Evolutionary conservation across 1,140 invertebrate species (phyloP), one percentile per base, ranked within the genome.

Genomic region (Hirudo medicinalis): DNA sequence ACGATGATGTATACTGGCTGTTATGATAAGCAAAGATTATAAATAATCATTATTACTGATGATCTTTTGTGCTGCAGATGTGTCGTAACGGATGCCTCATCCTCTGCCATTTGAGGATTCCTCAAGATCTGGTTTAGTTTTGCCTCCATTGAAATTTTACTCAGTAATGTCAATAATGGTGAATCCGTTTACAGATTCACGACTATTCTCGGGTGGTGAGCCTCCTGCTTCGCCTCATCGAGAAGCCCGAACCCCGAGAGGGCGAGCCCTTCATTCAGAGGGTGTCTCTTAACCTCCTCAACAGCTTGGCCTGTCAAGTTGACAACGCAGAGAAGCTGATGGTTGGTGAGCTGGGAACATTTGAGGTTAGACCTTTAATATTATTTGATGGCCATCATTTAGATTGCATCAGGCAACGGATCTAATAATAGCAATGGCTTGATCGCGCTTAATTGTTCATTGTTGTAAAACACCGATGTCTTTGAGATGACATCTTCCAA

Each of bases 241-340:
- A 87, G 43, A 86, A 89, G 75, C 88, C 89, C 66, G 87, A 88
- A 76, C 89, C 90, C 70, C 15, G 32, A 8, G 32, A 70, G n/a
- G 22, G 22, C 2, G 91, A 95, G 80, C 87, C 90, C 55, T 94
- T 96, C 81, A 91, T 96, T 8, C 92, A 94, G 80, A 87, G 93
- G 72, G 92, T 96, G 75, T 91, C 91, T 20, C 93, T 97, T 74
- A 96, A 93, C 83, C 83, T 98, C 74, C 85, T 97, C 8, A 97
- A 97, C 82, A 92, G 91, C 11, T 83, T 97, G 66, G 94, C 94
- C 6, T 97, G 94, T 81, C 92, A 96, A 82, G 93, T 97, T 5
- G 92, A 96, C 78, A 91, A 91, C 9, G 85, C 86, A 66, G 91
- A 97, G 78, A 97, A 97, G 79, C 85, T 89, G 72, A 86, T 94